phyloP scores from a whole-genome alignment of 2,797 vertebrate genomes.

The Gastrophryne carolinensis region DNA sequence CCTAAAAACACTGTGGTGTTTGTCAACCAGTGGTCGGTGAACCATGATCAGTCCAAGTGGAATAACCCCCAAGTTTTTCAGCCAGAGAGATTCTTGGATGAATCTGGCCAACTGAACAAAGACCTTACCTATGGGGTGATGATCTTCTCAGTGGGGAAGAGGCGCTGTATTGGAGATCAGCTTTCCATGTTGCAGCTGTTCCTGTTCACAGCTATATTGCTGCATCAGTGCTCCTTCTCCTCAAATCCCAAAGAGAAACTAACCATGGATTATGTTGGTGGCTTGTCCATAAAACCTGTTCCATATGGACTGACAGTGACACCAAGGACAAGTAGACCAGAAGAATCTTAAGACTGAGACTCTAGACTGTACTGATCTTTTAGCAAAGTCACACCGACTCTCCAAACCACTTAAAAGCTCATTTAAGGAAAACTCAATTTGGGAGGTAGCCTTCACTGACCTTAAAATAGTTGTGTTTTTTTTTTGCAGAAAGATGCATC shows the following conservation, averaged over 20 bases:
- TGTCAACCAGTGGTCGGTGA: constrained; percentile 82
- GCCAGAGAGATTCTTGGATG: constrained; percentile 71
- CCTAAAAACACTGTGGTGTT: constrained; percentile 78
- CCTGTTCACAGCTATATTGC: constrained; percentile 72
- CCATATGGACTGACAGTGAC: constrained; percentile 69
- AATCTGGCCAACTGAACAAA: constrained; percentile 63
- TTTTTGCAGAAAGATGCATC: too few relatives aligned
- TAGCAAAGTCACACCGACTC: too few relatives aligned
- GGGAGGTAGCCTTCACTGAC: too few relatives aligned
- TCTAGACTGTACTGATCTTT: neutral
- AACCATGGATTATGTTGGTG: constrained; percentile 68
- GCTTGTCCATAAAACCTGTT: constrained; percentile 74
- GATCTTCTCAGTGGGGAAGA: constrained; percentile 77
- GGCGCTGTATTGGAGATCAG: constrained; percentile 77
- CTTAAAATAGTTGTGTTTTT: too few relatives aligned
- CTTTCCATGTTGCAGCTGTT: constrained; percentile 76
- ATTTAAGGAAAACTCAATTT: too few relatives aligned
- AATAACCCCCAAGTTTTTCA: constrained; percentile 72
- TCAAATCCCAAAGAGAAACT: constrained; percentile 64
- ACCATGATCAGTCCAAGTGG: constrained; percentile 74
- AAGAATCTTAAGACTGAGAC: neutral
- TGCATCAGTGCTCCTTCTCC: constrained; percentile 77
- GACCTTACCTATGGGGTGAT: constrained; percentile 69
- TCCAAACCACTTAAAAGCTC: too few relatives aligned
- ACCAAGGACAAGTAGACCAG: neutral